Evolutionary conservation across 2,113 vertebrate species (phyloP), one percentile per base, ranked within the genome.

Genomic region (Acanthisitta chloris): DNA sequence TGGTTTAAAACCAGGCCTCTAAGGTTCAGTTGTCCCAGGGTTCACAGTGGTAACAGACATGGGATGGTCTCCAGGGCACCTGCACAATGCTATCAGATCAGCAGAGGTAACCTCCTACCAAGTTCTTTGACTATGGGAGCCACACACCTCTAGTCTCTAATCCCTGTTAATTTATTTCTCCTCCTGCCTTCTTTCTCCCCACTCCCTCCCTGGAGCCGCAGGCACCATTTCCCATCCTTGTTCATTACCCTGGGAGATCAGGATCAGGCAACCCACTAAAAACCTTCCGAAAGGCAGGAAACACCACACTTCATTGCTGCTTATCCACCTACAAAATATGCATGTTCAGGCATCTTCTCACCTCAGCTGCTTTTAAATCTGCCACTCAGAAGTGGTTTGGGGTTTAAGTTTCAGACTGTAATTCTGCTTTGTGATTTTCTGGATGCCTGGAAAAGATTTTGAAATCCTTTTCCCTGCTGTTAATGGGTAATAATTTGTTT

Each of bases 321-420:
- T 91, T 81, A 85, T 85, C 61, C 87, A 92, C 73, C 73, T 92
- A 72, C 86, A 72, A 92, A 94, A 92, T 72, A 43, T 20, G 20
- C 70, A 21, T 58, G 74, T 91, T 92, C 94, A 91, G 95, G 86
- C 86, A 57, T 65, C 91, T 86, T 86, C 73, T 72, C 66, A 91
- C 62, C 89, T 65, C 93, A 89, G 33, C 61, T 61, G 36, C 82
- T 91, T 87, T 72, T 57, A 83, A 91, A 71, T 12, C 65, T 92
- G 81, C 40, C 61, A 65, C 49, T 94, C 78, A 90, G 78, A 92
- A 95, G 89, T 54, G 58, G 89, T 82, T 90, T 90, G 62, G 46
- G 62, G 62, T 70, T 96, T 69, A 61, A 73, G 49, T 95, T 80
- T 72, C 33, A 72, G 49, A 46, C 46, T 86, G 12, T 58, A 61